Evolutionary conservation across 2,113 vertebrate genomes (phyloP).

Genomic region (Suricata suricatta): DNA sequence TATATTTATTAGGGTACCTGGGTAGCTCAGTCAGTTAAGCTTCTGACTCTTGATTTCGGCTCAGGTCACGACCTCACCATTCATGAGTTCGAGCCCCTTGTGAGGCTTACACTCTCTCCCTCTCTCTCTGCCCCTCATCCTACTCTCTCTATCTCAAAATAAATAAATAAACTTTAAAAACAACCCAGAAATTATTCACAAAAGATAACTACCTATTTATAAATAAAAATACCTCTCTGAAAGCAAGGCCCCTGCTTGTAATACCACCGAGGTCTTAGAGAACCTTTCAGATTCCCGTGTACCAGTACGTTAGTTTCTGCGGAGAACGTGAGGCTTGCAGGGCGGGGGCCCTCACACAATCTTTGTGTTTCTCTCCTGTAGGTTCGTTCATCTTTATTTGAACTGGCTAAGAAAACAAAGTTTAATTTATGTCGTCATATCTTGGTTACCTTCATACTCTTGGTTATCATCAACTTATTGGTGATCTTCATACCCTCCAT

Average conservation of each 20-base stretch:
- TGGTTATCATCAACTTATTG: conserved; percentile 85
- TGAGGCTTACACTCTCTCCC: no score
- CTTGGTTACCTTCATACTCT: conserved; percentile 83
- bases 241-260: not conserved
- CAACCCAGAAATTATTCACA: no score
- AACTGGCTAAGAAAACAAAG: conserved; percentile 86
- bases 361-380: conserved; percentile 65
- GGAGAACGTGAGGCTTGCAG: not conserved
- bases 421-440: conserved; percentile 84
- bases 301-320: rapidly evolving
- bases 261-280: not conserved
- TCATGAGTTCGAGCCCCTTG: no score
- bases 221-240: not conserved
- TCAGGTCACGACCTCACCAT: no score
- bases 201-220: not conserved
- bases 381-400: conserved; percentile 89
- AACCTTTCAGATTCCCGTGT: not conserved
- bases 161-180: no score
- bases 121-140: no score
- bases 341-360: not conserved
- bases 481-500: conserved; percentile 89
- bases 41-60: no score
- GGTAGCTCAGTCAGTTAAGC: no score
- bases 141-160: no score
- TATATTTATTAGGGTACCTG: no score